Base-by-base conservation (phyloP, 2,113 vertebrate genomes). In the Agelaius tricolor region DNA sequence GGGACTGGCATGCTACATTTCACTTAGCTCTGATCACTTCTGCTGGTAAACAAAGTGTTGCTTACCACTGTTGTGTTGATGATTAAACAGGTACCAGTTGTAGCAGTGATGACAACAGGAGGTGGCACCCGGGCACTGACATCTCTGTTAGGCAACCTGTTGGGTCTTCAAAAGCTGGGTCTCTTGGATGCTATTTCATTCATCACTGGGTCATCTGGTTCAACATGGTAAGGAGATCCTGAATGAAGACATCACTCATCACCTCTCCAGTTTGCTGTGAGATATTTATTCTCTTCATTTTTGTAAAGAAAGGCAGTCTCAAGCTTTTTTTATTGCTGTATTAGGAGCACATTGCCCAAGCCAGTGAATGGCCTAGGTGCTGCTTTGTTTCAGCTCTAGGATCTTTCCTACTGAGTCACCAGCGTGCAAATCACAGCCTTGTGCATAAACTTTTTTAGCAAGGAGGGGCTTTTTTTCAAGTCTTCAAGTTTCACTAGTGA, bases 101-200 rank as follows among this genome's bases (percentile, higher is more conserved):
- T 99, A 72, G 99, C 98, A 33, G 80, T 99, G 43, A 98, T 98
- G 96, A 98, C 97, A 72, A 99, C 98, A 67, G 99, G 99, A 13
- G 99, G 99, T 46, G 98, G 99, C 21, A 89, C 97, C 33, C 97
- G 99, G 58, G 98, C 99, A 22, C 98, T 99, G 97, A 98, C 98
- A 4, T 97, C 98, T 54, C 94, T 98, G 59, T 97, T 98, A 6
- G 99, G 99, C 30, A 97, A 98, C 81, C 94, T 99, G 13, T 93
- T 88, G 91, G 98, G 97, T 37, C 98, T 99, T 81, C 98, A 99
- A 97, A 98, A 98, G 52, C 65, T 98, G 73, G 97, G 93, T n/a
- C 97, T 99, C 54, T 96, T 99, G 71, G 98, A 99, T 75, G 96
- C 97, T 37, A 84, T 98, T 87, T 98, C 97, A 54, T 99, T 99